Evolutionary conservation across 2,113 vertebrate genomes (phyloP).

Genomic region (Otis tarda): DNA sequence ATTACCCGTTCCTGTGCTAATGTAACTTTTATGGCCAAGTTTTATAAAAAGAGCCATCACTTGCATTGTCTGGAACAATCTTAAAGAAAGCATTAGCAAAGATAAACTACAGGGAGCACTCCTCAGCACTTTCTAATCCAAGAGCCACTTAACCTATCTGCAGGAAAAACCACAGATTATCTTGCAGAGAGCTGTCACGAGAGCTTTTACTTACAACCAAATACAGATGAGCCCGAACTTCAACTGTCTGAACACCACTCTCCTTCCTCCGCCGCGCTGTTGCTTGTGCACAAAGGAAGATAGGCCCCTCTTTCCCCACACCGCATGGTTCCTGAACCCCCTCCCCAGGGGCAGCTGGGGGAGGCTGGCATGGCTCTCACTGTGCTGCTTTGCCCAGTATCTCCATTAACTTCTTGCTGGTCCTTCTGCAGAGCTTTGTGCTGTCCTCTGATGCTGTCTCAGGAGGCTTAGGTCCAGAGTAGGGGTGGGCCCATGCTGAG

Average conservation of each 20-base stretch:
- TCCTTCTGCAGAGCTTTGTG: background rate
- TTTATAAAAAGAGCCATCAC: background rate
- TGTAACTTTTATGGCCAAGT: background rate
- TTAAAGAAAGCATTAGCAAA: background rate
- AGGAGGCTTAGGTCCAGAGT: background rate
- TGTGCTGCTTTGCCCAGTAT: background rate
- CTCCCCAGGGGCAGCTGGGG: fast-evolving
- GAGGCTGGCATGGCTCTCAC: fast-evolving
- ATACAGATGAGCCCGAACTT: background rate
- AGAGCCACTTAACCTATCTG: background rate
- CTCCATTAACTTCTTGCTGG: background rate
- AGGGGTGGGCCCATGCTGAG: background rate
- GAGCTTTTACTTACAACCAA: background rate
- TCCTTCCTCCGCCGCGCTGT: background rate
- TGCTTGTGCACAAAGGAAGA: background rate
- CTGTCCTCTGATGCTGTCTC: background rate
- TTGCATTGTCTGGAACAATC: background rate
- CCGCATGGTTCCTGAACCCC: background rate
- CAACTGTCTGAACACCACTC: fast-evolving
- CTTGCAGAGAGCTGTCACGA: background rate
- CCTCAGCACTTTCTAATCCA: background rate
- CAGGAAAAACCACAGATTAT: background rate
- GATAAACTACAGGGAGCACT: background rate
- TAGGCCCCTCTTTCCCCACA: background rate
- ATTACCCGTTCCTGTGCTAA: background rate